Percentiles rank a stretch among this genome's conserved stretches.
phyloP scores from a whole-genome alignment of 2,113 vertebrate genomes.

The Vombatus ursinus region DNA sequence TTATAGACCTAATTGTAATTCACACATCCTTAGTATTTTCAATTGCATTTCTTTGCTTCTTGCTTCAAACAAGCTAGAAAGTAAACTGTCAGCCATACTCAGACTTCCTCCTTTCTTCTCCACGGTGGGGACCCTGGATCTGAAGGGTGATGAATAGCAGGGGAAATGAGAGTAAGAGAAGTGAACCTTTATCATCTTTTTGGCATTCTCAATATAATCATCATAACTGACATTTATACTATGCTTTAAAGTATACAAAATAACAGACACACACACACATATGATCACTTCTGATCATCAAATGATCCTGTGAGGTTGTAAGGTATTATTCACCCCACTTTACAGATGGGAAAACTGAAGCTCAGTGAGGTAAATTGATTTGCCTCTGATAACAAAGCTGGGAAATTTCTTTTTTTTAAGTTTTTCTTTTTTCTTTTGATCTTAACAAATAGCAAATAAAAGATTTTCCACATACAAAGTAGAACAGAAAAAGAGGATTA shows the following conservation, averaged over 20 bases:
- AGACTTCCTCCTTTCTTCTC: neutral
- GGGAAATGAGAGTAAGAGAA: neutral
- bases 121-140: neutral
- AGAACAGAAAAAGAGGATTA: neutral
- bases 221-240: neutral
- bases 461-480: no score
- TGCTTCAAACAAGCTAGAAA: neutral
- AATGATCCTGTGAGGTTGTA: neutral
- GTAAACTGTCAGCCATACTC: neutral
- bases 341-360: neutral
- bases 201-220: neutral
- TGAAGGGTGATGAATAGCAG: neutral
- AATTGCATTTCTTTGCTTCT: neutral
- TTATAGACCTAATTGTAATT: neutral
- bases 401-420: neutral
- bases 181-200: neutral
- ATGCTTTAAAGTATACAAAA: neutral
- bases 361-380: neutral
- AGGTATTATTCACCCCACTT: neutral
- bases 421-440: neutral
- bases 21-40: neutral
- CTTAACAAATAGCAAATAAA: neutral
- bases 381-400: neutral
- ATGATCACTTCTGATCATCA: neutral
- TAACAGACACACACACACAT: neutral